Evolutionary conservation across 1,140 invertebrate species (phyloP), one percentile per base, ranked within the genome.

Genomic region (Onthophagus taurus): DNA sequence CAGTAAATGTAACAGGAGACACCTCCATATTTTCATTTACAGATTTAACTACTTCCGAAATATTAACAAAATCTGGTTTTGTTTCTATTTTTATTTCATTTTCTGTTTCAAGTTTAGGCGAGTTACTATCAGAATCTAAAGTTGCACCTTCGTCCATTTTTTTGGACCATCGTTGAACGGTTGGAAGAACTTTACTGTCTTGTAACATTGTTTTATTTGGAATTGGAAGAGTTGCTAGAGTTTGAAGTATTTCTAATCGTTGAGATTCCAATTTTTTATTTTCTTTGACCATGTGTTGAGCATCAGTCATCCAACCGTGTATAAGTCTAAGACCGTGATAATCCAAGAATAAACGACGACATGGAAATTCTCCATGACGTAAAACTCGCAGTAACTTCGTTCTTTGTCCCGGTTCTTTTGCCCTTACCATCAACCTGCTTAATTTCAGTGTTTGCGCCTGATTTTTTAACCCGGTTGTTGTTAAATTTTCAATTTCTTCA

Each of bases 121-220:
- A 60, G 44, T 53, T 57, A 34, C 56, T 59, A 17, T 60, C 59
- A 2, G 59, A 60, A 37, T 74, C 67, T n/a, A 65, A 58, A 0
- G 67, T 70, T 24, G 66, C 58, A 16, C 57, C 62, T 3, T 53
- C 45, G 50, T 67, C 65, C 16, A 57, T 48, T 19, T 59, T 59
- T 49, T 61, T 66, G 2, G 78, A 68, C 89, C 89, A 93, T 52
- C 80, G 78, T 61, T 92, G 79, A 31, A 96, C 81, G 12, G 88
- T 76, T 14, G 72, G 79, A 55, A 80, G 75, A 33, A 97, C 83
- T 60, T 93, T 90, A 56, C 87, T 92, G 52, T 97, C 91, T 60
- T 86, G 82, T 2, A 97, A 69, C 69, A 93, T 85, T 0, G 87
- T 94, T 64, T 89, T 92, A 64, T 95, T 95, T 2, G 86, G 80